Base-by-base conservation (phyloP, 2,113 vertebrate species). In the Percopsis transmontana region DNA sequence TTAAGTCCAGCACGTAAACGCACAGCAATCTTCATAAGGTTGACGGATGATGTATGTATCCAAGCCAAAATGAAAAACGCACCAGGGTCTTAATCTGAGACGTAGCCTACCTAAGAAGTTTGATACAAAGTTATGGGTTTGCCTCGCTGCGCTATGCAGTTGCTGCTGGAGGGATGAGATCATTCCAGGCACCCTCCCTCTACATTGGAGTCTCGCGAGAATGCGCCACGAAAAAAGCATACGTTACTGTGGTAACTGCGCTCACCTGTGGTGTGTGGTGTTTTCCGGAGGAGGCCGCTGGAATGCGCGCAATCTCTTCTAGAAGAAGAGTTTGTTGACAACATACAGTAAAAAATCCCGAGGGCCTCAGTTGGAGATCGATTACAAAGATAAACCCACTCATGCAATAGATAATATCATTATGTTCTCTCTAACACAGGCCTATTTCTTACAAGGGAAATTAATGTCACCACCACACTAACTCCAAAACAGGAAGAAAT, bases 131-230 rank as follows among this genome's bases (percentile, higher is more conserved):
- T 91, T 91, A 66, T 47, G 60, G 76, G 52, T 84, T 82, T 69
- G 87, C 82, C 84, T 89, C 70, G 87, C 82, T 86, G 85, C 87
- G 85, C 87, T 85, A 90, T 89, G 88, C 90, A 92, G 91, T 79
- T 89, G 52, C 74, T 53, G 89, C 88, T 83, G 85, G 69, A 87
- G 82, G 72, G 91, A 91, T 92, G 91, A 92, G 88, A 81, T 92
- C 91, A 91, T 90, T 76, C 58, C 76, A 80, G 23, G 47, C 84
- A 63, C 64, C 72, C 80, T 81, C 81, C 79, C 71, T 53, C 63
- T 54, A 50, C 45, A 63, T 51, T 12, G 18, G 48, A 85, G 45
- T 92, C 89, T 91, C 91, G 91, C 91, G 91, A 92, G 89, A 90
- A 81, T 44, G 20, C 9, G 14, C 10, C 8, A 38, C 4, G 19